Evolutionary conservation across 2,797 vertebrate species (phyloP), one percentile per base, ranked within the genome.

Genomic region (Periophthalmus magnuspinnatus): DNA sequence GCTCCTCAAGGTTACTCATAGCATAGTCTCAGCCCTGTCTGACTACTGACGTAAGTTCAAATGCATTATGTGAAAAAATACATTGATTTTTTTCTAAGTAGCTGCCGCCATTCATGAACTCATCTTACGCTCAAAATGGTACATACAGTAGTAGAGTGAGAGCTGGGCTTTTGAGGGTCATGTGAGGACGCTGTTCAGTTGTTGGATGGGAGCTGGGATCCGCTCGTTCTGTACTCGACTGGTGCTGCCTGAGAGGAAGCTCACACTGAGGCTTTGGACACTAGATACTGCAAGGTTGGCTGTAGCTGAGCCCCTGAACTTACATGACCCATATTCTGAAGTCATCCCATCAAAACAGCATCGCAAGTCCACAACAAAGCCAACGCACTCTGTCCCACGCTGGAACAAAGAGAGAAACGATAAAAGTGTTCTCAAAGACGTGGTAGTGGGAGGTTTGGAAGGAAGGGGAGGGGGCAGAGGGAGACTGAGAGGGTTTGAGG

Each of bases 281-380:
- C 80, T 86, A 83, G 92, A 78, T 91, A 87, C 90, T 88, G 92
- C 88, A 93, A 91, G 93, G 92, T 94, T 93, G 82, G 92, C 91
- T 91, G 80, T 85, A 80, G 88, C 83, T 89, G 84, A 83, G 86
- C 72, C 21, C 75, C 82, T 95, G 93, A 93, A 95, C 95, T 95
- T 90, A 91, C 90, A 91, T 95, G 95, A 96, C 94, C 94, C 89
- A 90, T 87, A 94, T 95, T 95, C 90, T 94, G 88, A 87, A 86
- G 86, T 91, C 85, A 86, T 87, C 91, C 93, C 93, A 93, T 95
- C 87, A 84, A 91, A 93, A 38, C 82, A 72, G 88, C 91, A 82
- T 88, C 88, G 82, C 86, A 89, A 79, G 81, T 85, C 91, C 88
- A 91, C 89, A 84, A 87, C 73, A 67, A 80, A 55, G 21, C 16